A percentile compares a stretch with the other conserved stretches of the same genome.
phyloP scores from a whole-genome alignment of 2,888 invertebrate genomes.

The Troides helena region DNA sequence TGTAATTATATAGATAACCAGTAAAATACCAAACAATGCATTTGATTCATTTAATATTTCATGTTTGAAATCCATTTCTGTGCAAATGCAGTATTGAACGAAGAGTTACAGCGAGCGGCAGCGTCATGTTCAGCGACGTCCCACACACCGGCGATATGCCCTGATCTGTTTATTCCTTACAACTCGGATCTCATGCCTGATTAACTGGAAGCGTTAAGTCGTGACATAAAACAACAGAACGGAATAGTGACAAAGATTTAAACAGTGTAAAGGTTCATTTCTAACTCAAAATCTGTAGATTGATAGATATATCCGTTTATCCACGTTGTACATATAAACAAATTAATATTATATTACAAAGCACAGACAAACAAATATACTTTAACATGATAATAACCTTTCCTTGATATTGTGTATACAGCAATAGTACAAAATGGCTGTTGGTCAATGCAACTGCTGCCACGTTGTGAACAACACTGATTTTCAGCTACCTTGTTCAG shows the following conservation, averaged over 20 bases:
- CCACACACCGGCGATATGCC: constrained; percentile 71
- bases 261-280: background rate
- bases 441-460: background rate
- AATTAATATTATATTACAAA: too few relatives aligned
- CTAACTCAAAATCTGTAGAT: background rate
- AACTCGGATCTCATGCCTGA: constrained; percentile 36
- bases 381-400: too few relatives aligned
- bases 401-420: too few relatives aligned
- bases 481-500: too few relatives aligned
- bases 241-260: constrained; percentile 5
- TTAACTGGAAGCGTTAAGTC: constrained; percentile 31
- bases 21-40: too few relatives aligned
- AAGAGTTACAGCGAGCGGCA: constrained; percentile 68
- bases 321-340: too few relatives aligned
- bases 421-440: too few relatives aligned
- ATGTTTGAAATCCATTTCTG: constrained; percentile 45
- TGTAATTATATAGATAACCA: too few relatives aligned
- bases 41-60: background rate
- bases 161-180: constrained; percentile 73
- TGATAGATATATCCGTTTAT: too few relatives aligned
- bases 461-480: too few relatives aligned
- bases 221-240: constrained; percentile 19
- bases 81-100: constrained; percentile 46
- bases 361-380: too few relatives aligned
- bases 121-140: constrained; percentile 66